phyloP scores from a whole-genome alignment of 2,888 invertebrate species.

The Euphydryas editha region DNA sequence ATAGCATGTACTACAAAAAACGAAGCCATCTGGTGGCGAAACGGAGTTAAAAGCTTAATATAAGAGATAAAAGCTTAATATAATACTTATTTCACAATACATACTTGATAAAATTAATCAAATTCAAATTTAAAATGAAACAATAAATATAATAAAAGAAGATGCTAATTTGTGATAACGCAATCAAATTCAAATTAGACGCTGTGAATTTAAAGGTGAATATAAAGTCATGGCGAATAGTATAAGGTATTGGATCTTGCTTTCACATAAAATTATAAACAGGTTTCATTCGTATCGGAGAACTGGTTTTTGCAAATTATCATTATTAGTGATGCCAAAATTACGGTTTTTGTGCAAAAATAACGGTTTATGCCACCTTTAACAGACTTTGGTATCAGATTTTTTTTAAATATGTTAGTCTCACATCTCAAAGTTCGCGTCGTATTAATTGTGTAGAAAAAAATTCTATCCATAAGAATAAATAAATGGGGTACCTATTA shows the following conservation, averaged over 20 bases:
- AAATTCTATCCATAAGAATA: too few species aligned
- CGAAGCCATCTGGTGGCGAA: too few species aligned
- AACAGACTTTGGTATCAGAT: too few species aligned
- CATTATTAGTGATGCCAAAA: conserved; percentile 39
- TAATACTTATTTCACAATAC: too few species aligned
- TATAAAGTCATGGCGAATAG: conserved; percentile 6
- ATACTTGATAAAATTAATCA: too few species aligned
- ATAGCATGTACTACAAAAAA: too few species aligned
- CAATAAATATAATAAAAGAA: background rate
- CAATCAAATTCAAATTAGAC: background rate
- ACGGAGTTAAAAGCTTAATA: too few species aligned
- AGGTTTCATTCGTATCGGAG: conserved; percentile 28
- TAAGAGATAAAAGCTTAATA: too few species aligned
- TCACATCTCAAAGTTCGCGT: too few species aligned
- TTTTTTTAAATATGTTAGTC: too few species aligned
- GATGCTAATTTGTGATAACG: background rate
- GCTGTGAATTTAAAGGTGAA: background rate
- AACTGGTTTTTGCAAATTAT: conserved; percentile 35
- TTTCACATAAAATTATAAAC: conserved; percentile 31
- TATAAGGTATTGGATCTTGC: conserved; percentile 9
- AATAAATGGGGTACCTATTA: too few species aligned
- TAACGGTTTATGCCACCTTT: conserved; percentile 44
- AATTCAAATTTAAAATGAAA: background rate
- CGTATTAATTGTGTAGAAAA: too few species aligned
- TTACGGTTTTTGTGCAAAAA: conserved; percentile 46